These are phyloP conservation scores for Saccostrea glomerata DNA, from an alignment of 1,140 invertebrate species.

Conservation along the genomic window DNA sequence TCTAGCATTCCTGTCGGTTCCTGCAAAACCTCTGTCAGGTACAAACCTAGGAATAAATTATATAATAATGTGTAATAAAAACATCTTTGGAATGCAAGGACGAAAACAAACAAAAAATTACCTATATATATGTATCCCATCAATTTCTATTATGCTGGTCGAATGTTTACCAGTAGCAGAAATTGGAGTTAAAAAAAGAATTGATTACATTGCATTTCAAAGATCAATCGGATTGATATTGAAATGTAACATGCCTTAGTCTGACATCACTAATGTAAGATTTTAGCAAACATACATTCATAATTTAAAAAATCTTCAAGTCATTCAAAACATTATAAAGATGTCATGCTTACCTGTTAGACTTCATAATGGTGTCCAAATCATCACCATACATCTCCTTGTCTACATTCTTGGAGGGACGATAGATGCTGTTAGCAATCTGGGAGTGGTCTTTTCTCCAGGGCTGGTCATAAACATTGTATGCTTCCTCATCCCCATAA, in stretches of 20 bases:
- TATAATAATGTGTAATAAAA: neutral
- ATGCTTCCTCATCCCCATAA: conserved; percentile 98
- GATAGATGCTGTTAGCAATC: conserved; percentile 93
- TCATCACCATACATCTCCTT: conserved; percentile 95
- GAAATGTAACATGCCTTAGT: no score
- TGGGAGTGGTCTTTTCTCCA: conserved; percentile 84
- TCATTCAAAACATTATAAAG: neutral
- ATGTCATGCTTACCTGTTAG: conserved; percentile 84
- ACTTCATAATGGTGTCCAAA: conserved; percentile 91
- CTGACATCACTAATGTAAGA: no score
- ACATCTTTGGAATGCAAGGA: neutral
- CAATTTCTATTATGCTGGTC: no score
- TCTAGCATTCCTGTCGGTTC: conserved; percentile 85
- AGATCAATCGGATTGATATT: no score
- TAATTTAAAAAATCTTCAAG: no score
- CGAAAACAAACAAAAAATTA: no score
- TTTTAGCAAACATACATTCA: no score
- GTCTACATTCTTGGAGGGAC: conserved; percentile 92
- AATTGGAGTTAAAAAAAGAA: no score
- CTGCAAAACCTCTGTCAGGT: conserved; percentile 97
- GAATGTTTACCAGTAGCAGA: no score
- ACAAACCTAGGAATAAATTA: conserved; percentile 84
- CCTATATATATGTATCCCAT: no score
- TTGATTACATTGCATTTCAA: no score
- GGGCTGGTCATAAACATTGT: conserved; percentile 97